These are phyloP conservation scores for Microctenopoma steveboyesi DNA, from an alignment of 2,797 vertebrate genomes.

Conservation along the genomic window DNA sequence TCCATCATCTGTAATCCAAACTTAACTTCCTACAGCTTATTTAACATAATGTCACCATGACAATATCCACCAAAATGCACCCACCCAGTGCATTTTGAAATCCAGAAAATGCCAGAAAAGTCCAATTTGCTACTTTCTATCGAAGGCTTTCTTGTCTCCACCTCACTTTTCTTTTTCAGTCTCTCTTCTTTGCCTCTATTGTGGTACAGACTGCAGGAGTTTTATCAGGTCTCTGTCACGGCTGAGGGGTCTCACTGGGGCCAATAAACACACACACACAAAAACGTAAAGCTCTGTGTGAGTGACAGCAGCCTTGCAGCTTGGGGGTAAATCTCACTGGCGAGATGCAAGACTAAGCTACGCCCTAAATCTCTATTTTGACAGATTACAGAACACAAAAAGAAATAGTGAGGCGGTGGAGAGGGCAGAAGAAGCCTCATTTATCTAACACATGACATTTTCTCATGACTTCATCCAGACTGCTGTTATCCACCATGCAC, in stretches of 20 bases:
- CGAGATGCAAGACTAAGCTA: constrained; percentile 65
- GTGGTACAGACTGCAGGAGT: constrained; percentile 50
- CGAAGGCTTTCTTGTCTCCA: constrained; percentile 22
- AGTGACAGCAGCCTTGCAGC: constrained; percentile 60
- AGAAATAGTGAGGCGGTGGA: constrained; percentile 35
- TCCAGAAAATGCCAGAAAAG: constrained; percentile 8
- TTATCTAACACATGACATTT: constrained; percentile 58
- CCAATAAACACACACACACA: constrained; percentile 19
- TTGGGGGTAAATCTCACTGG: constrained; percentile 65
- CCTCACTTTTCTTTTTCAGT: constrained; percentile 20
- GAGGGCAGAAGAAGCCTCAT: constrained; percentile 32
- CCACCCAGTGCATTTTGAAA: neutral
- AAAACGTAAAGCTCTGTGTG: constrained; percentile 20
- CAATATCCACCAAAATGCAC: constrained; percentile 22
- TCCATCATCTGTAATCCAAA: constrained; percentile 50
- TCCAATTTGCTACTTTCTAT: constrained; percentile 36
- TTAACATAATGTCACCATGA: constrained; percentile 40
- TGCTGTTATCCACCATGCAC: constrained; percentile 21
- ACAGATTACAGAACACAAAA: constrained; percentile 66
- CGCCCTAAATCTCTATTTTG: constrained; percentile 69
- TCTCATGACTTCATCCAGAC: constrained; percentile 56
- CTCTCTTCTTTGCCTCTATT: constrained; percentile 26
- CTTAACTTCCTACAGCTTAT: constrained; percentile 41
- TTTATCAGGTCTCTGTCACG: constrained; percentile 74
- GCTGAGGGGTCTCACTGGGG: constrained; percentile 67